Conservation (phyloP, 53 echinoderm and acorn worm genomes). For the Apostichopus leukothele region DNA sequence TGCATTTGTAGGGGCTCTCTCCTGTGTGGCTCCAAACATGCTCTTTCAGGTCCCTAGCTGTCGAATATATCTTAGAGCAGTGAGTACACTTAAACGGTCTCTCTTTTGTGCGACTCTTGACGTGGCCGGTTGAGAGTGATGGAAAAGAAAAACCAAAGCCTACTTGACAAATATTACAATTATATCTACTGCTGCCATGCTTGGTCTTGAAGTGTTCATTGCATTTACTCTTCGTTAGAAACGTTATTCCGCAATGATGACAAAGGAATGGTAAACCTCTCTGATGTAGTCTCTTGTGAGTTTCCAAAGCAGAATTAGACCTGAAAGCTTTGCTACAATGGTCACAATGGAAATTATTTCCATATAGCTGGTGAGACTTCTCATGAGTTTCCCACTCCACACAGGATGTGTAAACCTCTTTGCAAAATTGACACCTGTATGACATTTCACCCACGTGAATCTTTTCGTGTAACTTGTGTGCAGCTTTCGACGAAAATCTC, state of each 20-base stretch:
- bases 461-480: background rate
- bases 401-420: background rate
- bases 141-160: background rate
- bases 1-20: constrained; percentile 1
- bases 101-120: background rate
- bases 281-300: too few relatives aligned
- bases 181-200: background rate
- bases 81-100: background rate
- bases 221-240: too few relatives aligned
- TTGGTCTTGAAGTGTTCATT: too few relatives aligned
- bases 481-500: background rate
- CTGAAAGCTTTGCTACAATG: background rate
- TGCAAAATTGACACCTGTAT: background rate
- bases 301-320: background rate
- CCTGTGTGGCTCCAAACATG: constrained; percentile 7
- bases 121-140: background rate
- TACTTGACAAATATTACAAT: background rate
- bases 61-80: background rate
- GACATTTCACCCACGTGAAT: background rate
- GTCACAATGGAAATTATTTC: background rate
- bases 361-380: background rate
- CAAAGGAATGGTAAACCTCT: too few relatives aligned
- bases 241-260: too few relatives aligned
- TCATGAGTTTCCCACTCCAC: background rate
- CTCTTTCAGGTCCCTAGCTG: background rate